Base-by-base conservation (phyloP, 2,797 vertebrate genomes). In the Galaxias olidus region DNA sequence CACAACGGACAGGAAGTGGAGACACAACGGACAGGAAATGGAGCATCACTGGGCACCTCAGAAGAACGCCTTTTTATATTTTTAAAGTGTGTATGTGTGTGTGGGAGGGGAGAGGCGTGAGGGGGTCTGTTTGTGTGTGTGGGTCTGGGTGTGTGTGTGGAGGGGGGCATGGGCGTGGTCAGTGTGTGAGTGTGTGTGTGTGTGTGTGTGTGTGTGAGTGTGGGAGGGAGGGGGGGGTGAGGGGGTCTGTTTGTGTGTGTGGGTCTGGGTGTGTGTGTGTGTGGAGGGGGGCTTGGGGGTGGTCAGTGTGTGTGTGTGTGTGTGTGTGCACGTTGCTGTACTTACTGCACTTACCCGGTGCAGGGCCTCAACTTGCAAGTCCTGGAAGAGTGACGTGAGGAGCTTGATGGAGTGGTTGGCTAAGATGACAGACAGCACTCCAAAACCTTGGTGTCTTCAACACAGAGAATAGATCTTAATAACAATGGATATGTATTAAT, bases 361-460 rank as follows among this genome's bases (percentile, higher is more conserved):
- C 60, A 98, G 83, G 0, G 98, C 97, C 72, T 99, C 97, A 56
- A 99, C 96, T 70, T 99, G 98, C 63, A 99, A 88, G 82, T 99
- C 98, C 83, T 99, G 96, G 86, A 99, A 99, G 44, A 99, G 95
- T 0, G 96, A 98, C 0, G 95, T 95, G 66, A 99, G 86, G 69
- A 99, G 86, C 73, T 95, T 97, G 87, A 99, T 96, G 43, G 96
- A 94, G 9, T 99, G 96, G 82, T 99, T 99, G 65, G 97, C 98
- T 80, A 99, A 62, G 74, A 99, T 95, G 20, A 99, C 98, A 0
- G 97, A 98, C 52, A 99, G 88, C 61, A 98, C 96, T 40, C 98
- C 96, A 86, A 99, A 99, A 1, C 97, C 97, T 83, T 98, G 96
- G 69, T 99, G 98, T 71, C 97, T 99, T 69, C 0, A 60, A 0